Evolutionary conservation across 2,113 vertebrate species (phyloP).

Genomic region (Entelurus aequoreus): DNA sequence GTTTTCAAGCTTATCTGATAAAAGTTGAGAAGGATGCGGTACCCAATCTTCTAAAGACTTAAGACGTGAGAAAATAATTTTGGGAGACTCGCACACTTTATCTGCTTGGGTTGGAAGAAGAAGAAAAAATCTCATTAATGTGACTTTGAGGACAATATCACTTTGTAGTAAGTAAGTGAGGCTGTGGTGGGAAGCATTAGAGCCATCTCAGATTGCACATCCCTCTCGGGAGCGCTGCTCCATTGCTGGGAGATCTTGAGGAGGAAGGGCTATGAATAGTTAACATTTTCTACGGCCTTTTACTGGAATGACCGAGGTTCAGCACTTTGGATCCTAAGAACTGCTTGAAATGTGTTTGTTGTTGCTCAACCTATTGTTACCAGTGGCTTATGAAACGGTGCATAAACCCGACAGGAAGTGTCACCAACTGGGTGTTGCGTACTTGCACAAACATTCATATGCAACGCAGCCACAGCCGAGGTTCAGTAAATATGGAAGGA

Average conservation of each 20-base stretch:
- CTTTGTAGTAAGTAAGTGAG: constrained; percentile 14
- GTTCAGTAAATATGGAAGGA: too few species aligned
- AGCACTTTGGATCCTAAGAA: constrained; percentile 44
- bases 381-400: too few species aligned
- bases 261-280: constrained; percentile 66
- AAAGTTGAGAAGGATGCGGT: background rate
- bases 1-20: too few species aligned
- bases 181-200: constrained; percentile 63
- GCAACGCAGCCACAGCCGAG: too few species aligned
- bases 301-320: constrained; percentile 47
- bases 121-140: constrained; percentile 16
- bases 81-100: constrained; percentile 19
- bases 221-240: constrained; percentile 37
- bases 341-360: constrained; percentile 39
- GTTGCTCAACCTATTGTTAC: constrained; percentile 21
- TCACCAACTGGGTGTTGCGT: too few species aligned
- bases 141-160: constrained; percentile 58
- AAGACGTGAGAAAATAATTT: constrained; percentile 22
- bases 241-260: constrained; percentile 43
- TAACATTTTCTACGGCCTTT: constrained; percentile 44
- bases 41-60: constrained; percentile 25
- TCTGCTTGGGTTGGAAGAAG: constrained; percentile 19
- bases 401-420: too few species aligned
- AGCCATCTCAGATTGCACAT: constrained; percentile 61
- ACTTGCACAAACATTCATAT: too few species aligned